Evolutionary conservation across 2,113 vertebrate genomes (phyloP).

Genomic region (pig (Sus scrofa)): DNA sequence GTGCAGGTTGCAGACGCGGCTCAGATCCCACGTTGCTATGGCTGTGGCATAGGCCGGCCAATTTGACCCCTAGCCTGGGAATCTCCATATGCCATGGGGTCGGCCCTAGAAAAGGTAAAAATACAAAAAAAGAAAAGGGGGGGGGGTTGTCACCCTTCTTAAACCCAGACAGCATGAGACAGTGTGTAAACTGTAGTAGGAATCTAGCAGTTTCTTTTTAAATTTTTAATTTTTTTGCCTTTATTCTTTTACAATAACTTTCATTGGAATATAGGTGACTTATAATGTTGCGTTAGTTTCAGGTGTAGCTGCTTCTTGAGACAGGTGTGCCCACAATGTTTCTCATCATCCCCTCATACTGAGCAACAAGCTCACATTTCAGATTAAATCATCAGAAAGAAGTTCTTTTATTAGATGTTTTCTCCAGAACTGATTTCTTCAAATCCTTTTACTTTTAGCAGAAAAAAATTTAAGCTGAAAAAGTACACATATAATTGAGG

Average conservation of each 20-base stretch:
- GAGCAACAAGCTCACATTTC: neutral
- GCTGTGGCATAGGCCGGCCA: no score
- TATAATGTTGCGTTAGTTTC: neutral
- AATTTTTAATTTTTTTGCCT: no score
- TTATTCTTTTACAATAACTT: neutral
- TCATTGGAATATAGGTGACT: neutral
- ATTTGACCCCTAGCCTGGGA: no score
- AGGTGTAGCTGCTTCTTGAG: neutral
- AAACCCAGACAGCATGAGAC: neutral
- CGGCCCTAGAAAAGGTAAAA: no score
- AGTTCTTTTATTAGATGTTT: neutral
- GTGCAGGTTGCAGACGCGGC: no score
- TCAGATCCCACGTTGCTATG: no score
- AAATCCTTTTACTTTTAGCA: constrained; percentile 26
- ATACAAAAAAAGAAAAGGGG: no score
- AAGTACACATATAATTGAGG: neutral
- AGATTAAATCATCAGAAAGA: neutral
- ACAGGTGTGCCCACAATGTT: neutral
- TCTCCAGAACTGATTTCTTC: constrained; percentile 26
- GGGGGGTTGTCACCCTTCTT: neutral
- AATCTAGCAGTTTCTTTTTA: neutral
- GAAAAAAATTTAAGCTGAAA: neutral
- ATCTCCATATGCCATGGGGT: no score
- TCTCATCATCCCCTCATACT: neutral
- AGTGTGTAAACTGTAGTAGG: neutral